Percentiles rank a stretch among this genome's conserved stretches.
Conservation (phyloP, 2,888 invertebrate species). For the Scaptomyza polygonia region DNA sequence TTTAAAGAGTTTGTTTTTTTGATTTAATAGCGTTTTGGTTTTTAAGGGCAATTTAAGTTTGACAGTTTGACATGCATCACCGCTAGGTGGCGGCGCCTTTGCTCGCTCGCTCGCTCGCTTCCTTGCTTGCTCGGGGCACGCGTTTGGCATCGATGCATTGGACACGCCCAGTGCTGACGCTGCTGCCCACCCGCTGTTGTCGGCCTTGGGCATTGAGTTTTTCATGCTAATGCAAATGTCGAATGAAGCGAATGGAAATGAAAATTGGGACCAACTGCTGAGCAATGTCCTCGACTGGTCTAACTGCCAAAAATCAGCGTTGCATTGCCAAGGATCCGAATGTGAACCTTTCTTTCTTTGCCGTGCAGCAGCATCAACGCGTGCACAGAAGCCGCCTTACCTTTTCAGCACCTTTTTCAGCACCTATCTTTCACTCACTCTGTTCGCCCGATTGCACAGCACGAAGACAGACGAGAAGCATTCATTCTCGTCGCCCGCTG, state of each 20-base stretch:
- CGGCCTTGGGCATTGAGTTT: constrained; percentile 47
- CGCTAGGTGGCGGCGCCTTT: constrained; percentile 43
- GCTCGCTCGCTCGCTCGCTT: not conserved
- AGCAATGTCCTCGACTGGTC: constrained; percentile 54
- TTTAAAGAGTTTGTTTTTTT: no score
- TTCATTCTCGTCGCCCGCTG: constrained; percentile 50
- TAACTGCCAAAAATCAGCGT: constrained; percentile 47
- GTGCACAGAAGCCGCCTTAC: constrained; percentile 68
- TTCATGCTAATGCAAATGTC: constrained; percentile 59
- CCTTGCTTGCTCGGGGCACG: constrained; percentile 23
- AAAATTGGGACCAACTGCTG: constrained; percentile 60
- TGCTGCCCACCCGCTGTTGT: constrained; percentile 45
- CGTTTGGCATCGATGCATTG: constrained; percentile 19
- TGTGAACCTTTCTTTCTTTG: constrained; percentile 7
- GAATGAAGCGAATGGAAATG: constrained; percentile 7
- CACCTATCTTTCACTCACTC: not conserved
- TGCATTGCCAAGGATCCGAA: constrained; percentile 21
- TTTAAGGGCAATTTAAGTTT: not conserved
- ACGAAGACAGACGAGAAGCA: constrained; percentile 22
- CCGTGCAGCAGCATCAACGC: constrained; percentile 39
- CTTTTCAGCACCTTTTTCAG: constrained; percentile 20
- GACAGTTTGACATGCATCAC: not conserved
- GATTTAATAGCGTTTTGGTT: no score
- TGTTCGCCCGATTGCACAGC: constrained; percentile 32
- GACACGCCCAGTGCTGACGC: constrained; percentile 21